Base-by-base conservation (phyloP, 2,797 vertebrate species). In the Notolabrus celidotus region DNA sequence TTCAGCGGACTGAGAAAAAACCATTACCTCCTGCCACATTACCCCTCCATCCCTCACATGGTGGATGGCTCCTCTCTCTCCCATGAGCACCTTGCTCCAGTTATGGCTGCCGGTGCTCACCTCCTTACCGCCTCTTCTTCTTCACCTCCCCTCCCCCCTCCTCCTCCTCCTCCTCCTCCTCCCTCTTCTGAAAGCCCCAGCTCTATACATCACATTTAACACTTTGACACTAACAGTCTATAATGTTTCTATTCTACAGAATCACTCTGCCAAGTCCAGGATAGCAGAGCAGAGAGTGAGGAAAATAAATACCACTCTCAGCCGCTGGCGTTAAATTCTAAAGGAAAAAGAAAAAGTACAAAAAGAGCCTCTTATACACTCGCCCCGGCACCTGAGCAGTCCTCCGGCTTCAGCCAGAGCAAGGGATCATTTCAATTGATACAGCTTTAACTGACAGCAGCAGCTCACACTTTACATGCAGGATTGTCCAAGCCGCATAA, bases 181-280 rank as follows among this genome's bases (percentile, higher is more conserved):
- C 90, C 81, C 74, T 83, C 86, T 81, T 65, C 77, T 73, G 88
- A 90, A 90, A 89, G 90, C 93, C 94, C 94, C 93, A 93, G 94
- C 95, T 96, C 96, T 95, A 98, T 98, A 96, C 95, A 98, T 98
- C 97, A 98, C 96, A 96, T 97, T 98, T 98, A 98, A 97, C 97
- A 97, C 96, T 96, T 95, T 98, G 97, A 97, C 96, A 98, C 96
- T 97, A 97, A 97, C 96, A 98, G 97, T 98, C 96, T 97, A 97
- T 97, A 97, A 98, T 97, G 96, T 97, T 98, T 98, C 96, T 97
- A 98, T 97, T 98, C 96, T 96, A 98, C 96, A 98, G 96, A 97
- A 97, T 96, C 96, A 96, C 96, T 97, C 97, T 96, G 96, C 97
- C 97, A 97, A 96, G 95, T 97, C 95, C 80, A 63, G 95, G 96